Percentiles rank a stretch among this genome's conserved stretches.
phyloP scores from a whole-genome alignment of 2,888 invertebrate genomes.

The Nebria brevicollis region DNA sequence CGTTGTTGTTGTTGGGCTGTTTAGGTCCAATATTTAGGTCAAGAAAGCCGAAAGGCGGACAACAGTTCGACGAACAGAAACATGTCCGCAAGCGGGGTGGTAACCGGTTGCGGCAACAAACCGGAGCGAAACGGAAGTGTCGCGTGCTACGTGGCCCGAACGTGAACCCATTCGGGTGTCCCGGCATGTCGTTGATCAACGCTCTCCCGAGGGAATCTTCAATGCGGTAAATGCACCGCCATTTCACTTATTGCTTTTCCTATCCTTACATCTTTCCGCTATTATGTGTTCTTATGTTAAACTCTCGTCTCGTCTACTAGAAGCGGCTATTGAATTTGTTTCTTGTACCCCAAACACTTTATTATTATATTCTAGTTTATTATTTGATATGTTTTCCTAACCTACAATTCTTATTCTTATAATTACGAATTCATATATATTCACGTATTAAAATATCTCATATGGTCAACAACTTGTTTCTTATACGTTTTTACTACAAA shows the following conservation, averaged over 20 bases:
- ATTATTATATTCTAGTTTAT: no score
- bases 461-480: no score
- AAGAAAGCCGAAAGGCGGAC: not conserved
- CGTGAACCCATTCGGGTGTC: no score
- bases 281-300: not conserved
- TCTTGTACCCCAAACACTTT: no score
- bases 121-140: constrained; percentile 50
- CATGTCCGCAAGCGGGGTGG: constrained; percentile 51
- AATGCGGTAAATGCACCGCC: constrained; percentile 56
- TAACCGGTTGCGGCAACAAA: constrained; percentile 49
- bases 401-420: no score
- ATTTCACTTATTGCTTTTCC: not conserved
- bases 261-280: not conserved
- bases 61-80: constrained; percentile 38
- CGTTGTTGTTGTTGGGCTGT: not conserved
- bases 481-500: no score
- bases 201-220: constrained; percentile 65
- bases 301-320: no score
- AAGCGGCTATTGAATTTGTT: no score
- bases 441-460: no score
- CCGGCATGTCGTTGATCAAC: no score
- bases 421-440: no score
- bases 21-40: constrained; percentile 16
- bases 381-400: no score
- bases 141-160: constrained; percentile 62